Base-by-base conservation (phyloP, 2,113 vertebrate species). In the Orycteropus afer region DNA sequence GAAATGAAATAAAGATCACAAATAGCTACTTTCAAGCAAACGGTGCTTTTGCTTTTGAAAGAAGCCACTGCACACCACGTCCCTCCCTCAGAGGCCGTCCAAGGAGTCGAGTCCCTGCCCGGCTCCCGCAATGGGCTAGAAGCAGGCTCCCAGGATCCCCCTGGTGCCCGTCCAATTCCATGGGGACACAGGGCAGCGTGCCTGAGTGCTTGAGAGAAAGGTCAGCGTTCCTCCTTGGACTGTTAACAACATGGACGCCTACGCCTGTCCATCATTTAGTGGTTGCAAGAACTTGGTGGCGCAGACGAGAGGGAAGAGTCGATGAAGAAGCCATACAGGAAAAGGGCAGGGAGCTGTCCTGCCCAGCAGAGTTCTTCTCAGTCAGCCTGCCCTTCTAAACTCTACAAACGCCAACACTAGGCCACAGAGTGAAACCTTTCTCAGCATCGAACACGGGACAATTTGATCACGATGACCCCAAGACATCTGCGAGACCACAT, bases 401-500 rank as follows among this genome's bases (percentile, higher is more conserved):
- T 97, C 59, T 93, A 83, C 27, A 96, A 94, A 93, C 90, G 81
- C 82, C 93, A 97, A 96, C 90, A 96, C 67, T 88, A 71, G 63
- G 87, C 82, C 86, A 87, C 23, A 40, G 51, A 93, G 74, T 57
- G 74, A 85, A 77, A 95, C 81, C 77, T 53, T 87, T 97, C 93
- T 97, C 82, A 92, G 82, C 84, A 80, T 25, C 81, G 95, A 98
- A 87, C 96, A 84, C 89, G 90, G 96, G 89, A 90, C 0, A 0
- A 79, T 86, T 93, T 94, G 59, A 94, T 51, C 77, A 74, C 89
- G 80, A 95, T 79, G 93, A 86, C 92, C 81, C 34, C 59, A 95
- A 96, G 96, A 95, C 86, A 88, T 61, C 95, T 81, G 96, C n/a
- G n/a, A n/a, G n/a, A n/a, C n/a, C n/a, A n/a, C n/a, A n/a, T n/a